Evolutionary conservation across 2,888 invertebrate species (phyloP).

Genomic region (Clunio marinus): DNA sequence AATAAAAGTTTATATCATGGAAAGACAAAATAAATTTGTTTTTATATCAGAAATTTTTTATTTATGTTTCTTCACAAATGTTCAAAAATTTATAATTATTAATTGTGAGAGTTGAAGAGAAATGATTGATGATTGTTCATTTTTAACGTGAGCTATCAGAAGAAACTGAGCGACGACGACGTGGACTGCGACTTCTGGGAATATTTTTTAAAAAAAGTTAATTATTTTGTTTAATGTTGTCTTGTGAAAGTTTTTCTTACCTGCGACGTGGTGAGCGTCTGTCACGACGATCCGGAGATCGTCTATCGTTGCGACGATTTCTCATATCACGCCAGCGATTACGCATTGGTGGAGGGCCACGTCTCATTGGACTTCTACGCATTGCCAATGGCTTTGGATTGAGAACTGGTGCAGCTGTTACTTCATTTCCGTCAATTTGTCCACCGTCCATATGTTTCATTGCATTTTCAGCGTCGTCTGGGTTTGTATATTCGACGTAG

Average conservation of each 20-base stretch:
- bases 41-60: too few species aligned
- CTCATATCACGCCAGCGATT: not conserved
- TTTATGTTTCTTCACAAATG: too few species aligned
- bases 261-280: conserved; percentile 28
- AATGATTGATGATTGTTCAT: not conserved
- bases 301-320: conserved; percentile 12
- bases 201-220: not conserved
- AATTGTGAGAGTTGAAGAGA: not conserved
- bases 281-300: not conserved
- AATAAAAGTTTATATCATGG: too few species aligned
- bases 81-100: too few species aligned
- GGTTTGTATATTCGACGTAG: conserved; percentile 88
- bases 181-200: conserved; percentile 46
- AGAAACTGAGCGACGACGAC: conserved; percentile 50
- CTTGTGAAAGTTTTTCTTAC: not conserved
- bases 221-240: not conserved
- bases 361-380: conserved; percentile 28
- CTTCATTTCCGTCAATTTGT: conserved; percentile 93
- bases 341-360: not conserved
- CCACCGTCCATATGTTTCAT: conserved; percentile 99
- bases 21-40: too few species aligned
- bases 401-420: conserved; percentile 57
- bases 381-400: conserved; percentile 17
- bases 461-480: conserved; percentile 96
- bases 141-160: conserved; percentile 48